Evolutionary conservation across 2,888 invertebrate genomes (phyloP).

Genomic region (Dorcus parallelipipedus): DNA sequence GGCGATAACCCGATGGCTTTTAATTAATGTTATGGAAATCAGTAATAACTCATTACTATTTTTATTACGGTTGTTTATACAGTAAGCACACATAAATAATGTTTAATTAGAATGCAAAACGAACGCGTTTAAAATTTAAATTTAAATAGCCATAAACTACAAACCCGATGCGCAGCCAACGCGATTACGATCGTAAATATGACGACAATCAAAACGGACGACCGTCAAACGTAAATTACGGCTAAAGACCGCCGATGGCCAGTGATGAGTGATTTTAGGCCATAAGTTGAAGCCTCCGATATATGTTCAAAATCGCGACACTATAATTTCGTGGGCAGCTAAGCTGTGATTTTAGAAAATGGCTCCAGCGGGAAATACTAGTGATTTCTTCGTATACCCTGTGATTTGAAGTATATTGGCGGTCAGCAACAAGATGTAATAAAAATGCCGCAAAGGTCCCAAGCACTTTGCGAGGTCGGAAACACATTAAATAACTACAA

Average conservation of each 20-base stretch:
- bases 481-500: conserved; percentile 34
- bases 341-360: conserved; percentile 50
- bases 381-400: conserved; percentile 44
- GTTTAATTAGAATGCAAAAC: conserved; percentile 11
- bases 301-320: conserved; percentile 30
- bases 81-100: conserved; percentile 17
- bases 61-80: conserved; percentile 6
- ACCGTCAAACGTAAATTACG: too few species aligned
- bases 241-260: conserved; percentile 7
- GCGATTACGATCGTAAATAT: too few species aligned
- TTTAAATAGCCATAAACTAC: not conserved
- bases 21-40: conserved; percentile 32
- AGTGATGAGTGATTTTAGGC: conserved; percentile 6
- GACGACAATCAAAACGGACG: too few species aligned
- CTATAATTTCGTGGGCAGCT: conserved; percentile 49
- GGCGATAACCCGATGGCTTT: conserved; percentile 30
- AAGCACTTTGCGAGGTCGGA: conserved; percentile 31
- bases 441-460: conserved; percentile 39
- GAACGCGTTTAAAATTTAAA: conserved; percentile 4
- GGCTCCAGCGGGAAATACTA: conserved; percentile 46
- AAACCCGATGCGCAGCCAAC: too few species aligned
- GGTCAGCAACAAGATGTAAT: conserved; percentile 51
- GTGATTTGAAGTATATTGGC: conserved; percentile 53
- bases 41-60: conserved; percentile 20
- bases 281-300: too few species aligned